Evolutionary conservation across 2,797 vertebrate species (phyloP), one percentile per base, ranked within the genome.

Genomic region (Anguilla obscura): DNA sequence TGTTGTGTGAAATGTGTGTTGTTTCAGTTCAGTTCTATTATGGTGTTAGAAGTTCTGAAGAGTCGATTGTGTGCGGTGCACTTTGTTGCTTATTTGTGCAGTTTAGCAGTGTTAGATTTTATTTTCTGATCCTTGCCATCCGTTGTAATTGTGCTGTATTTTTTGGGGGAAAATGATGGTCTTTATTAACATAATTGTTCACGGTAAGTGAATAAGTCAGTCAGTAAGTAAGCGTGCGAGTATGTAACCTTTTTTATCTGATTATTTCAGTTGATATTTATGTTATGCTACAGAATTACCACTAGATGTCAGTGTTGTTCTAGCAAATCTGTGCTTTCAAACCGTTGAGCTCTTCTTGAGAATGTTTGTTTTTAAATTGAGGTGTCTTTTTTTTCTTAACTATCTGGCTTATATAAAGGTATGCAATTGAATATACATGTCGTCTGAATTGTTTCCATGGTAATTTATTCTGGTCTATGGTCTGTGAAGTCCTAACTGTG

Each of bases 271-370:
- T 50, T 50, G 12, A 24, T 82, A 50, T 50, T 40, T 82, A 50
- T 16, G 45, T 50, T 24, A n/a, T 82, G 27, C 8, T 24, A 48
- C n/a, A 50, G 2, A 24, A 24, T 50, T 50, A 9, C 40, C 79
- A 82, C 79, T 50, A 82, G 79, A 82, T 82, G 79, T n/a, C 79
- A 82, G 40, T 82, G 79, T 82, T n/a, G 40, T 82, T 82, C 79
- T n/a, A 82, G 8, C 7, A 82, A 82, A 50, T 24, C 45, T 9
- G 21, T 14, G 21, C 18, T 9, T 21, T 24, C 21, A 50, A 21
- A 50, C 40, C 50, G 24, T 21, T 50, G 5, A 50, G 40, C 40
- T n/a, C 3, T 40, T 45, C 27, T 36, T 76, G 18, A 36, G 36
- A 76, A 33, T 16, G 16, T 71, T 9, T 30, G n/a, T 79, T 40